phyloP scores from a whole-genome alignment of 2,888 invertebrate species.

The Miltochrista miniata region DNA sequence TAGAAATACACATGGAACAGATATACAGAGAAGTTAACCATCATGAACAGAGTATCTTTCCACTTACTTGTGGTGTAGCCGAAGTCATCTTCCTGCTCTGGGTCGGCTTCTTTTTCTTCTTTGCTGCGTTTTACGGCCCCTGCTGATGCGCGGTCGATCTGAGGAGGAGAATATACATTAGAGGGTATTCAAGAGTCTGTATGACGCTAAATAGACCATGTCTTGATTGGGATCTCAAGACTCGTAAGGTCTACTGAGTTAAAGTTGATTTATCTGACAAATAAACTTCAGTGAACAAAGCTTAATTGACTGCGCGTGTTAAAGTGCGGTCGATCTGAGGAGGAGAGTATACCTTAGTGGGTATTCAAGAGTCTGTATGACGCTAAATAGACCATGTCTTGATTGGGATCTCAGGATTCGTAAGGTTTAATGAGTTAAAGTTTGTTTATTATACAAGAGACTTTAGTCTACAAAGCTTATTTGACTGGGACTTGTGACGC shows the following conservation, averaged over 20 bases:
- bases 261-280: too few relatives aligned
- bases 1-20: slow-evolving; percentile 73
- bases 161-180: slow-evolving; percentile 14
- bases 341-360: neutral
- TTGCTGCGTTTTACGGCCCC: slow-evolving; percentile 91
- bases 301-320: slow-evolving; percentile 93
- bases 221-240: too few relatives aligned
- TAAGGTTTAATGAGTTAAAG: too few relatives aligned
- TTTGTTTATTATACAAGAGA: too few relatives aligned
- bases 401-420: too few relatives aligned
- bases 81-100: slow-evolving; percentile 94
- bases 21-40: slow-evolving; percentile 69
- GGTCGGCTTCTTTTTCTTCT: slow-evolving; percentile 91
- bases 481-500: slow-evolving; percentile 94
- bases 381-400: too few relatives aligned
- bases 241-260: too few relatives aligned
- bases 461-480: too few relatives aligned
- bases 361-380: neutral
- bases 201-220: too few relatives aligned
- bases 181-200: neutral
- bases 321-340: slow-evolving; percentile 93
- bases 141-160: slow-evolving; percentile 96
- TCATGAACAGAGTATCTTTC: slow-evolving; percentile 79
- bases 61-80: slow-evolving; percentile 97
- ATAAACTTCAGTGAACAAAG: too few relatives aligned